Base-by-base conservation (phyloP, 1,140 invertebrate species). In the Plodia interpunctella region DNA sequence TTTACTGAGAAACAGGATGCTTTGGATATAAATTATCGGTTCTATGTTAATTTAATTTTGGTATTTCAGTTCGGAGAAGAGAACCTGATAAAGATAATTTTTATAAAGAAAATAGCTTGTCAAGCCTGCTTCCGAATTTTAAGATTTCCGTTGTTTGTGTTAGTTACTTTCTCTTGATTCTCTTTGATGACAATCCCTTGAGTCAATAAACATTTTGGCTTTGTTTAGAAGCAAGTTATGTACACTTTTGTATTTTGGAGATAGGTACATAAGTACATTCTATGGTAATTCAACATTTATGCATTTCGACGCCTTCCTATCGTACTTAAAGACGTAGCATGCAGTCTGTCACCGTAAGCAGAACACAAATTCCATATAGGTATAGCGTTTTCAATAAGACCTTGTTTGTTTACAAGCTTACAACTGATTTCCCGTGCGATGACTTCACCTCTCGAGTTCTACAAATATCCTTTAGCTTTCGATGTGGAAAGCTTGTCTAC, bases 321-420 rank as follows among this genome's bases (percentile, higher is more conserved):
- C 38, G 13, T 11, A 38, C 11, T 38, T 38, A 38, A 13, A 11
- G 35, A 44, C 38, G 38, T 44, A 10, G 1, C 13, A 44, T 15
- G 15, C 15, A 44, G 15, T 32, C 13, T 44, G 38, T 15, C 13
- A 44, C 32, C 38, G 38, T 15, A 44, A 44, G 15, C 15, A 44
- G 38, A 44, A 15, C 38, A 4, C 38, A 44, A 44, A 2, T 44
- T 25, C 6, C 6, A 25, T 10, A 6, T n/a, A 44, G 5, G 35
- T 44, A 44, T 44, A 44, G 30, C 15, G n/a, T 44, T 44, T n/a
- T 15, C 13, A 17, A 44, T n/a, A 5, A 1, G 5, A 17, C 15
- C 13, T 44, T 44, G 15, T 44, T 44, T 44, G 38, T 44, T 44
- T 44, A 44, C 38, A 44, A 17, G 38, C 38, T 44, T 44, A 15